phyloP scores from a whole-genome alignment of 1,140 invertebrate species.

The Drosophila dunni region DNA sequence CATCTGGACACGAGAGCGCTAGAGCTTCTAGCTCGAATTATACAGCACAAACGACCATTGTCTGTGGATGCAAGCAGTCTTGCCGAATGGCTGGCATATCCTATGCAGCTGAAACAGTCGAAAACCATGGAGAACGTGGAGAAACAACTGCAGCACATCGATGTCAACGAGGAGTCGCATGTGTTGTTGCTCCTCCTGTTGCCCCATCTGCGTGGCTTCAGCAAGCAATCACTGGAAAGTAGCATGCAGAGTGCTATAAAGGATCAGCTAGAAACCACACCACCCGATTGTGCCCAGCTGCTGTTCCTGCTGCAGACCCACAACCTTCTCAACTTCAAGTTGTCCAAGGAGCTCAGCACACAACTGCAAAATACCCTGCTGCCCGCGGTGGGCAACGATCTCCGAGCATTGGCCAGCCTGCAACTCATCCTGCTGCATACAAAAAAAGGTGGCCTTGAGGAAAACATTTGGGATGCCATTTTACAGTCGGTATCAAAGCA shows the following conservation, averaged over 20 bases:
- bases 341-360: conserved; percentile 15
- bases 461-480: background rate
- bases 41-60: conserved; percentile 88
- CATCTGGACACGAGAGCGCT: conserved; percentile 86
- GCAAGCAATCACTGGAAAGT: conserved; percentile 47
- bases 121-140: conserved; percentile 47
- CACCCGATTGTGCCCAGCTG: conserved; percentile 34
- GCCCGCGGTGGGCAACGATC: conserved; percentile 24
- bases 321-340: conserved; percentile 55
- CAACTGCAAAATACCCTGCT: conserved; percentile 24
- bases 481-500: conserved; percentile 26
- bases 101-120: conserved; percentile 86
- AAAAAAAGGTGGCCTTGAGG: conserved; percentile 23
- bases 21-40: conserved; percentile 88
- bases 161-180: conserved; percentile 43
- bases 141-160: conserved; percentile 37
- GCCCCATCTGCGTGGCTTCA: conserved; percentile 66
- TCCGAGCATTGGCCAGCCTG: conserved; percentile 55
- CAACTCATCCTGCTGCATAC: conserved; percentile 49
- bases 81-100: conserved; percentile 88
- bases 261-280: conserved; percentile 5
- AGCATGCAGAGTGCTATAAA: conserved; percentile 41
- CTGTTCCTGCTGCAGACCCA: conserved; percentile 67
- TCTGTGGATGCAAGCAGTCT: conserved; percentile 87
- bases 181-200: conserved; percentile 56